Evolutionary conservation across 2,113 vertebrate genomes (phyloP).

Genomic region (Gallinago jamesoni): DNA sequence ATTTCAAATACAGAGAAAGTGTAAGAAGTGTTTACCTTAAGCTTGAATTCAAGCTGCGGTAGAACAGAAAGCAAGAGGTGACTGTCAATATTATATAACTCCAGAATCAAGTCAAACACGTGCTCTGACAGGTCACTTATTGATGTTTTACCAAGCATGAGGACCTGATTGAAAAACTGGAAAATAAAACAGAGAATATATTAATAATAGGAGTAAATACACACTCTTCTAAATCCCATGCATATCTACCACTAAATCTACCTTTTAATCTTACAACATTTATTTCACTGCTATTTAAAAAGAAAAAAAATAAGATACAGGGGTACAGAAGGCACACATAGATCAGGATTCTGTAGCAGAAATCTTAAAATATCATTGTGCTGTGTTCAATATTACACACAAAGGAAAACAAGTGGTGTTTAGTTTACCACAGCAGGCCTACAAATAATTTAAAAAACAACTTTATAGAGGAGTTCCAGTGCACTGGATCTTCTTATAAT

Average conservation of each 20-base stretch:
- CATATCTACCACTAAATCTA: not conserved
- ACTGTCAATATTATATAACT: slow-evolving; percentile 98
- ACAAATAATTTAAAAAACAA: not conserved
- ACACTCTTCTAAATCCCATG: not conserved
- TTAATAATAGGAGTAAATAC: not conserved
- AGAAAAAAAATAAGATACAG: no score
- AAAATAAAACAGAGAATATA: slow-evolving; percentile 9
- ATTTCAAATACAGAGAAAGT: not conserved
- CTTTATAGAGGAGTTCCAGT: not conserved
- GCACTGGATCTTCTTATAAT: not conserved
- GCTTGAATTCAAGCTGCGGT: slow-evolving; percentile 97
- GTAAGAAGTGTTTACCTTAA: slow-evolving; percentile 84
- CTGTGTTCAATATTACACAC: not conserved
- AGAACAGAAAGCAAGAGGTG: slow-evolving; percentile 98
- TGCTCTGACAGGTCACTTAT: slow-evolving; percentile 98
- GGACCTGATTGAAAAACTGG: slow-evolving; percentile 99
- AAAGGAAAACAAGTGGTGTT: not conserved
- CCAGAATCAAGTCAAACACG: slow-evolving; percentile 97
- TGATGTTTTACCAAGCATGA: slow-evolving; percentile 98
- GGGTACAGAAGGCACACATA: rapidly evolving
- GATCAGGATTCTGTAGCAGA: not conserved
- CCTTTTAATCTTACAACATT: not conserved
- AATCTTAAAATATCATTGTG: not conserved
- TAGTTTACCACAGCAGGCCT: not conserved
- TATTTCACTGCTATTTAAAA: not conserved